A percentile compares a stretch with the other conserved stretches of the same genome.
Evolutionary conservation across 2,888 invertebrate species (phyloP).

Genomic region (Serripes groenlandicus): DNA sequence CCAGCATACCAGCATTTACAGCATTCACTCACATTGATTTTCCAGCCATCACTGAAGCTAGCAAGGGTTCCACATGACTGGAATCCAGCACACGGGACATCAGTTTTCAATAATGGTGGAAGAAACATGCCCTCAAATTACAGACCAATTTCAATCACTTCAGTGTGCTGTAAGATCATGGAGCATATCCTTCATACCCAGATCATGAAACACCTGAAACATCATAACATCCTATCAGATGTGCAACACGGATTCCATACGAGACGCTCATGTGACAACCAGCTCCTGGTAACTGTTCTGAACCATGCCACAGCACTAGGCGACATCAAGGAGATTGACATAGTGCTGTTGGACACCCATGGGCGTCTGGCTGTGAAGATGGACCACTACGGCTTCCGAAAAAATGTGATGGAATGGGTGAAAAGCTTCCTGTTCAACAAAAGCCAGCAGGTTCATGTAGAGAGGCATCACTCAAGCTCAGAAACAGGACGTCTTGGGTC

Average conservation of each 20-base stretch:
- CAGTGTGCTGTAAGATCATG: conserved; percentile 58
- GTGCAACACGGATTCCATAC: conserved; percentile 63
- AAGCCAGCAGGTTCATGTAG: conserved; percentile 44
- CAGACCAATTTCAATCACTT: conserved; percentile 62
- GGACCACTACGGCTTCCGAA: conserved; percentile 43
- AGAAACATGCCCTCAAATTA: no score
- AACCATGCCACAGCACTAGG: conserved; percentile 50
- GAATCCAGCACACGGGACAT: no score
- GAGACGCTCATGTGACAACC: conserved; percentile 59
- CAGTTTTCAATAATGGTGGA: no score
- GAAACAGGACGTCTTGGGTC: conserved; percentile 62
- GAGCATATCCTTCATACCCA: conserved; percentile 62
- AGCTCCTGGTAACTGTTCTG: conserved; percentile 59
- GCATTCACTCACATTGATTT: no score
- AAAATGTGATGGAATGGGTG: conserved; percentile 41
- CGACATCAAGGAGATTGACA: conserved; percentile 41
- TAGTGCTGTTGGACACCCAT: conserved; percentile 35
- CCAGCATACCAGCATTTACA: no score
- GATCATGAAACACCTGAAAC: conserved; percentile 45
- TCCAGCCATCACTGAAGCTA: no score
- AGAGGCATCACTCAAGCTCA: conserved; percentile 34
- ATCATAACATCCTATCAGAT: conserved; percentile 56
- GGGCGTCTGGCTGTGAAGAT: conserved; percentile 44
- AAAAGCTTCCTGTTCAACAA: conserved; percentile 43
- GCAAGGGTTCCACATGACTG: no score